phyloP scores from a whole-genome alignment of 2,888 invertebrate genomes.

The Diaphora mendica region DNA sequence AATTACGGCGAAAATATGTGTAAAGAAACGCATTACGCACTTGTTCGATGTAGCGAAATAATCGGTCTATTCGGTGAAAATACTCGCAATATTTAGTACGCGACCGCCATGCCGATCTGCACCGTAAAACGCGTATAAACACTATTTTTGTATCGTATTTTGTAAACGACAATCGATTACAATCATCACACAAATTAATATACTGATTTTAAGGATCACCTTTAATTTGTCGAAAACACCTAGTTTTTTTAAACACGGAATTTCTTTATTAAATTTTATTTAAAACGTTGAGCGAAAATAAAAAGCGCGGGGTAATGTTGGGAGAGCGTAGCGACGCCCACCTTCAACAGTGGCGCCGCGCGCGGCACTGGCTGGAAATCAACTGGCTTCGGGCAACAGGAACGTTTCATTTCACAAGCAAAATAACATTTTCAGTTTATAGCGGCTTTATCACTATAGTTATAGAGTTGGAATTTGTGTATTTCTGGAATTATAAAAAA shows the following conservation, averaged over 20 bases:
- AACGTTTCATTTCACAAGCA: constrained; percentile 64
- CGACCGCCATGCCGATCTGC: constrained; percentile 73
- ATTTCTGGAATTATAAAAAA: constrained; percentile 9
- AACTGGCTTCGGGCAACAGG: constrained; percentile 69
- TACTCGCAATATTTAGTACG: constrained; percentile 59
- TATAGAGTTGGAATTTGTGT: constrained; percentile 49
- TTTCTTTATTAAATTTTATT: constrained; percentile 46
- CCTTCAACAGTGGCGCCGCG: constrained; percentile 82
- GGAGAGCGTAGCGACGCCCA: constrained; percentile 76
- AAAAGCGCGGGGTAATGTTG: constrained; percentile 64
- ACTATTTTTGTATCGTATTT: constrained; percentile 78
- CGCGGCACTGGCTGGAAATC: constrained; percentile 79
- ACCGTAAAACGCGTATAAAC: constrained; percentile 76
- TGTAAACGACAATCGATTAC: constrained; percentile 62
- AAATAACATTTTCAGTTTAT: constrained; percentile 45
- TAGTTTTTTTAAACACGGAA: constrained; percentile 24
- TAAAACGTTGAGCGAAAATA: constrained; percentile 50
- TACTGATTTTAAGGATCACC: constrained; percentile 39
- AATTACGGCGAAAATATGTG: constrained; percentile 46
- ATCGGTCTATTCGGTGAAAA: constrained; percentile 52
- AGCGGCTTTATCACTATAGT: constrained; percentile 48
- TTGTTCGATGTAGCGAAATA: constrained; percentile 54
- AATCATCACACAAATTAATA: constrained; percentile 37
- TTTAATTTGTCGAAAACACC: constrained; percentile 20
- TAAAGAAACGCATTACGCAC: constrained; percentile 42